phyloP scores from a whole-genome alignment of 2,797 vertebrate genomes.

The Paratrypauchen microcephalus region DNA sequence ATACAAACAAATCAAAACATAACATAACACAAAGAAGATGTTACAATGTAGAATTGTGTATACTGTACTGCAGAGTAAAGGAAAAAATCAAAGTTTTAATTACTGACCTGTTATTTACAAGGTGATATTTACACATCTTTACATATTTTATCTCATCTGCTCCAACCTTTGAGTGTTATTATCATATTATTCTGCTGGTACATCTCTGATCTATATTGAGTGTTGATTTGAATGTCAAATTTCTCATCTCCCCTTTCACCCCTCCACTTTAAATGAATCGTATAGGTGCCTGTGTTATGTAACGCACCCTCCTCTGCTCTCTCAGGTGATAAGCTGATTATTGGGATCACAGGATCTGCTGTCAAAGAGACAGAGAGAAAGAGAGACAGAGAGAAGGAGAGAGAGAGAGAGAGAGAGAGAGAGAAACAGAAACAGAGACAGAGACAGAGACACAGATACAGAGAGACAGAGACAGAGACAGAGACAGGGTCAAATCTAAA shows the following conservation, averaged over 20 bases:
- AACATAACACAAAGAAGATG: too few relatives aligned
- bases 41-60: too few relatives aligned
- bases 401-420: not conserved
- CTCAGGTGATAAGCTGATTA: conserved; percentile 63
- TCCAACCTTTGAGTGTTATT: not conserved
- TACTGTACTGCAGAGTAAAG: too few relatives aligned
- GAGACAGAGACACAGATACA: too few relatives aligned
- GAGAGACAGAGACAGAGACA: not conserved
- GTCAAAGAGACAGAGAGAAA: too few relatives aligned
- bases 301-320: conserved; percentile 38
- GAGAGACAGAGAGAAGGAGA: not conserved
- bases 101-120: too few relatives aligned
- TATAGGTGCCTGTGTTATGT: conserved; percentile 21
- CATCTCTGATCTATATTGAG: too few relatives aligned
- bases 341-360: not conserved
- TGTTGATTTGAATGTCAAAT: not conserved
- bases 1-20: too few relatives aligned
- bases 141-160: not conserved
- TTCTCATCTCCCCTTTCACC: not conserved
- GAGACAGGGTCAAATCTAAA: conserved; percentile 22
- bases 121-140: too few relatives aligned
- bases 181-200: not conserved
- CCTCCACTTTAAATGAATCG: conserved; percentile 6
- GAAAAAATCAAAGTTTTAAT: too few relatives aligned
- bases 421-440: not conserved